phyloP scores from a whole-genome alignment of 2,797 vertebrate genomes.

The Dromococcyx pavoninus region DNA sequence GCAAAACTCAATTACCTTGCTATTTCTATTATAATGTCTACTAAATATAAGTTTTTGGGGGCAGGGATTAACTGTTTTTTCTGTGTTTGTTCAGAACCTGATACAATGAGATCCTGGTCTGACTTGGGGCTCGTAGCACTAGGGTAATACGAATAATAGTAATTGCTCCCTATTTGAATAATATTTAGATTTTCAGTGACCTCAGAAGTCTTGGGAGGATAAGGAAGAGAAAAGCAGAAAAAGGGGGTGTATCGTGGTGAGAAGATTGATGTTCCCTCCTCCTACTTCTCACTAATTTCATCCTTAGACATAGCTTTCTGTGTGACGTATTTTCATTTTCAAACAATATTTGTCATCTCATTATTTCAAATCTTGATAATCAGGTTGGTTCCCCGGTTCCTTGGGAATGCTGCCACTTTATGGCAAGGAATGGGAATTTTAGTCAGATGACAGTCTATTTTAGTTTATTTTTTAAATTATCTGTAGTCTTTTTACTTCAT shows the following conservation, averaged over 20 bases:
- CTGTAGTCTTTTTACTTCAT: neutral
- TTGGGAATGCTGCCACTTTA: neutral
- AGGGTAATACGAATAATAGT: conserved; percentile 68
- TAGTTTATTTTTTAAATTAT: neutral
- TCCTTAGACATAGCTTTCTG: neutral
- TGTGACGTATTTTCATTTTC: conserved; percentile 24
- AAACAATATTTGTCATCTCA: conserved; percentile 4
- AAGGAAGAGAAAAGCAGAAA: conserved; percentile 28
- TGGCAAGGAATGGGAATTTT: neutral
- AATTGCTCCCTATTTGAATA: conserved; percentile 65
- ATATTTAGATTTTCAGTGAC: conserved; percentile 50
- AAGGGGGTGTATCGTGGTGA: neutral
- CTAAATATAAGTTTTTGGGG: conserved; percentile 32
- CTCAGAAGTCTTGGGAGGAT: neutral
- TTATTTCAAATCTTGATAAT: neutral
- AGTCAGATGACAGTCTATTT: neutral
- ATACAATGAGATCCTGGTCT: conserved; percentile 69
- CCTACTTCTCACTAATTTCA: conserved; percentile 21
- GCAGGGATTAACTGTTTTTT: conserved; percentile 66
- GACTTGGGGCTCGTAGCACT: conserved; percentile 70
- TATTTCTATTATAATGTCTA: conserved; percentile 49
- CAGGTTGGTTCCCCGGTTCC: neutral
- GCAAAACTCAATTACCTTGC: conserved; percentile 31
- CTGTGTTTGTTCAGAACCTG: conserved; percentile 72
- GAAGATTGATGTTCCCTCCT: conserved; percentile 31